phyloP scores from a whole-genome alignment of 1,140 invertebrate genomes.

The Neodiprion fabricii region DNA sequence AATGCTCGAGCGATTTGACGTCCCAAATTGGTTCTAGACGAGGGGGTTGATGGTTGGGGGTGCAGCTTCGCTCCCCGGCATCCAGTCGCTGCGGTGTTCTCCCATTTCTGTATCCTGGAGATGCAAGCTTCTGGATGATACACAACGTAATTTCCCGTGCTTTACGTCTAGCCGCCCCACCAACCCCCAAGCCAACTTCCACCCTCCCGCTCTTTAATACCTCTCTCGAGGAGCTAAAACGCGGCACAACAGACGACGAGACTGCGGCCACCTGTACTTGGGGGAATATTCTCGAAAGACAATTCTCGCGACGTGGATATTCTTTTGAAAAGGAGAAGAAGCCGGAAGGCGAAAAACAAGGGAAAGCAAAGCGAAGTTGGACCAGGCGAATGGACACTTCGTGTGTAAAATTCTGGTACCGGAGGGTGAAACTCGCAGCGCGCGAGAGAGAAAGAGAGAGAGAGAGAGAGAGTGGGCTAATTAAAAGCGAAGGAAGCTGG shows the following conservation, averaged over 20 bases:
- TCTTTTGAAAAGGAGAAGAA: too few species aligned
- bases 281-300: too few species aligned
- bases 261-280: too few species aligned
- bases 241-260: too few species aligned
- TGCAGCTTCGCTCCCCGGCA: neutral
- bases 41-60: neutral
- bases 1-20: neutral
- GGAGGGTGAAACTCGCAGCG: neutral
- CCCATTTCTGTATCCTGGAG: neutral
- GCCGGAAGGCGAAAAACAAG: neutral
- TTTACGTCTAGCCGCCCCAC: neutral
- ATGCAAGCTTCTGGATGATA: slow-evolving; percentile 10
- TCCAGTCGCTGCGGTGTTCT: neutral
- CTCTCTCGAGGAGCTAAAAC: neutral
- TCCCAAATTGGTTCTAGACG: neutral
- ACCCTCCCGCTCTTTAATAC: neutral
- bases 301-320: too few species aligned
- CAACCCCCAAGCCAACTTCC: neutral
- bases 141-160: slow-evolving; percentile 11
- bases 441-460: neutral
- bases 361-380: neutral
- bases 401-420: neutral
- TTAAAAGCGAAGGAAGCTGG: neutral
- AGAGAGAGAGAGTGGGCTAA: neutral
- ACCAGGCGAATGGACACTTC: neutral